phyloP scores from a whole-genome alignment of 2,888 invertebrate genomes.

The Nomada fucata region DNA sequence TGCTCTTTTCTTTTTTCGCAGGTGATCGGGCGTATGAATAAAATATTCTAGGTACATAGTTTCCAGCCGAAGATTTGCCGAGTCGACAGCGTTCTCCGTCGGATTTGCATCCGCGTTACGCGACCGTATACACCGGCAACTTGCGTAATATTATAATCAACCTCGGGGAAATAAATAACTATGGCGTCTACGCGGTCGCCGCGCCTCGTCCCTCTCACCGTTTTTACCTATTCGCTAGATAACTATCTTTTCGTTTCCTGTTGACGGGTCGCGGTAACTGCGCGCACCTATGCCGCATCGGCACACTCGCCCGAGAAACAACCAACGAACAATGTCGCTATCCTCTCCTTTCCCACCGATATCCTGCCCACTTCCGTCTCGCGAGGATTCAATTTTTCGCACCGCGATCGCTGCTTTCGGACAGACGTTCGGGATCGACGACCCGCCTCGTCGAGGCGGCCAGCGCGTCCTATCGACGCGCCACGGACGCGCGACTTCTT shows the following conservation, averaged over 20 bases:
- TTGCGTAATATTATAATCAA: slow-evolving; percentile 81
- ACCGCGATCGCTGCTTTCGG: neutral
- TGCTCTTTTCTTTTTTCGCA: slow-evolving; percentile 24
- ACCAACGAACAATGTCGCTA: slow-evolving; percentile 8
- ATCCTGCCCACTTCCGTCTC: neutral
- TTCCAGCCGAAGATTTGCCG: slow-evolving; percentile 63
- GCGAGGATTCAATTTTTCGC: neutral
- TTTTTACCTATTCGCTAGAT: slow-evolving; percentile 68
- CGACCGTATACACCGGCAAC: slow-evolving; percentile 43
- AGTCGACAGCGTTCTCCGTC: slow-evolving; percentile 57
- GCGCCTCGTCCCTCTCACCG: slow-evolving; percentile 40
- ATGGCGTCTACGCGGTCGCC: slow-evolving; percentile 62
- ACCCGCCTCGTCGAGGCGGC: too few relatives aligned
- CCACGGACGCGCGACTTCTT: neutral
- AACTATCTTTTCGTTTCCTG: slow-evolving; percentile 78
- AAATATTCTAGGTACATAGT: slow-evolving; percentile 60
- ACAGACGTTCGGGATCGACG: neutral
- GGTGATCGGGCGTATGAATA: slow-evolving; percentile 70
- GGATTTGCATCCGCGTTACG: slow-evolving; percentile 74
- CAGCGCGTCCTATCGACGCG: too few relatives aligned
- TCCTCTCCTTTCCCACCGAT: neutral
- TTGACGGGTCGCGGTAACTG: slow-evolving; percentile 68
- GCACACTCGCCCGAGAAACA: slow-evolving; percentile 18
- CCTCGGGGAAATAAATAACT: slow-evolving; percentile 77
- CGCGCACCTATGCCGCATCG: neutral